A percentile compares a stretch with the other conserved stretches of the same genome.
Evolutionary conservation across 2,888 invertebrate genomes (phyloP).

Genomic region (Drosophila macrothrix): DNA sequence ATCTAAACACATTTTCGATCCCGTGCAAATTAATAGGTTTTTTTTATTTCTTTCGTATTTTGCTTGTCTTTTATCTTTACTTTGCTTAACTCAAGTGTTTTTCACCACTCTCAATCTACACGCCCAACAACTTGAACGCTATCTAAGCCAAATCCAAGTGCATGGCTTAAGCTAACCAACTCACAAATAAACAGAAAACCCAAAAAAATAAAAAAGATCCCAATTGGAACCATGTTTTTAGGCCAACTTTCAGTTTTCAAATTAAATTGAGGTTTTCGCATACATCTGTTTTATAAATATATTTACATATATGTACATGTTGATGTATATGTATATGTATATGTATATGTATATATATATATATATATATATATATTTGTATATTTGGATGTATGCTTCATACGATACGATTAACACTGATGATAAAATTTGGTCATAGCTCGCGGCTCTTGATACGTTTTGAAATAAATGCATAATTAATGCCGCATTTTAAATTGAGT

Average conservation of each 20-base stretch:
- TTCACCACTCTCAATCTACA: slow-evolving; percentile 13
- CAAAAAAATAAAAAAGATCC: background rate
- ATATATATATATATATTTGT: slow-evolving; percentile 3
- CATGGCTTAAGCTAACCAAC: slow-evolving; percentile 5
- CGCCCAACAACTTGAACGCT: slow-evolving; percentile 36
- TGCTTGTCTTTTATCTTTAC: background rate
- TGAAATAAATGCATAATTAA: slow-evolving; percentile 74
- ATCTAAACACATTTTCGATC: background rate
- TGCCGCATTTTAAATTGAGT: slow-evolving; percentile 41
- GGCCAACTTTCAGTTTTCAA: slow-evolving; percentile 83
- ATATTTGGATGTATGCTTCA: slow-evolving; percentile 3
- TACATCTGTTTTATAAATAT: slow-evolving; percentile 10
- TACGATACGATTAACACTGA: slow-evolving; percentile 22
- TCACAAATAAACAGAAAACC: background rate
- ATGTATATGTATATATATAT: background rate
- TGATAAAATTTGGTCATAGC: slow-evolving; percentile 67
- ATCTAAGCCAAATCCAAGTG: slow-evolving; percentile 19
- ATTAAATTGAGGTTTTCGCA: slow-evolving; percentile 67
- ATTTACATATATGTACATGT: slow-evolving; percentile 13
- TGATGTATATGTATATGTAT: background rate
- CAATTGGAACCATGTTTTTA: slow-evolving; percentile 81
- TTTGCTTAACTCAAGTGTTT: background rate
- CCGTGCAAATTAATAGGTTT: too few relatives aligned
- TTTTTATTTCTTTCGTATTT: background rate
- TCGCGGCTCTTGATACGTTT: slow-evolving; percentile 58